Evolutionary conservation across 1,140 invertebrate genomes (phyloP).

Genomic region (Homarus americanus): DNA sequence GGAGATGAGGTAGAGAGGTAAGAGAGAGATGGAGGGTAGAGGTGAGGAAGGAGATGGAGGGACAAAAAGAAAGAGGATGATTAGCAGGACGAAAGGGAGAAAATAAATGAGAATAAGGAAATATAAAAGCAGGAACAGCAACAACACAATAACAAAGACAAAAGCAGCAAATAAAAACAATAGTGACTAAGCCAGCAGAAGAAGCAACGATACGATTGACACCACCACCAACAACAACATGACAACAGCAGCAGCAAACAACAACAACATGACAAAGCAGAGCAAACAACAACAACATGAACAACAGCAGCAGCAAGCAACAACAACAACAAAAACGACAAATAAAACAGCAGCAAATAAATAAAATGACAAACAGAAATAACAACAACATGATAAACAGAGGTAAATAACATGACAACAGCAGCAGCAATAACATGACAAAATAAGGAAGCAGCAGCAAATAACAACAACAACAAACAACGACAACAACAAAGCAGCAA

Average conservation of each 20-base stretch:
- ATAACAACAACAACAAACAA: no score
- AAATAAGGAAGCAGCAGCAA: no score
- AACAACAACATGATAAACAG: no score
- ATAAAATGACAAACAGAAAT: no score
- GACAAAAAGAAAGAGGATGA: not conserved
- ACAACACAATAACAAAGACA: no score
- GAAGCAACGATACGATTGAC: not conserved
- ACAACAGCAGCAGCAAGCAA: not conserved
- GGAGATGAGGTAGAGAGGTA: not conserved
- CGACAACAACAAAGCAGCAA: no score
- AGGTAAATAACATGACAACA: no score
- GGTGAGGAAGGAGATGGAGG: not conserved
- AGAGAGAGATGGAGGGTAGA: not conserved
- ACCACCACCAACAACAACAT: not conserved
- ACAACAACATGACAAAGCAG: not conserved
- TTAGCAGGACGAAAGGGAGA: not conserved
- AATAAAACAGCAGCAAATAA: no score
- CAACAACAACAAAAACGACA: no score
- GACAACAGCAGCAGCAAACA: not conserved
- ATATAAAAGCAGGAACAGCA: not conserved
- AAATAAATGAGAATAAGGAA: not conserved
- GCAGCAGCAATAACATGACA: no score
- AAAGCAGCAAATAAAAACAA: not conserved
- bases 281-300: not conserved
- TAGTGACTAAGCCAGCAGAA: not conserved